Evolutionary conservation across 2,888 invertebrate species (phyloP), one percentile per base, ranked within the genome.

Genomic region (Blomia tropicalis): DNA sequence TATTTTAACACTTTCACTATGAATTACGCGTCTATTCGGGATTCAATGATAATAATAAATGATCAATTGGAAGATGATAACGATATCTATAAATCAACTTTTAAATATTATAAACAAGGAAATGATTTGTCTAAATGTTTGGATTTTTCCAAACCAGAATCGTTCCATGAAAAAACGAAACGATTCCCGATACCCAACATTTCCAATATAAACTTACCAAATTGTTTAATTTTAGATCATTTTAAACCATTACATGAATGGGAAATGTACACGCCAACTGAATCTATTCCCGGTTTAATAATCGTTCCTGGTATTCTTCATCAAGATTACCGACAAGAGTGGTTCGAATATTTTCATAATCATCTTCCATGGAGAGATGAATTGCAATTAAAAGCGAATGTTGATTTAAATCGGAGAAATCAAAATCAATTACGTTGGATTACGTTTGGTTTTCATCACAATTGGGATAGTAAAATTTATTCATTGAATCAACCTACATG

Each of bases 371-470:
- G 2, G 2, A 23, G 29, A 2, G 27, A 56, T 2, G 56, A 36
- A 19, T 43, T 25, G 25, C 43, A 36, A 25, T 32, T 63, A 14
- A 62, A 41, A 25, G 31, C 63, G 32, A 63, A 63, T 43, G 62
- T 61, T 27, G 11, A 41, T 31, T 29, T 62, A 30, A 31, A 43
- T 1, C 23, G n/a, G 5, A 31, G 3, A 19, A n/a, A 29, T 22
- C 5, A 19, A 4, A 19, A 30, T 5, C 80, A 81, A 70, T 72
- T 98, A 69, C 77, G 96, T 69, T 98, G 98, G 98, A 82, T 85
- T 1, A 98, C 96, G 0, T 75, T 96, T 36, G 98, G 98, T 17
- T 95, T 93, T 73, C 96, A 98, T 75, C 93, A 98, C 75, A 83
- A 98, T 73, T 98, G 98, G 96, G 83, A 91, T 70, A 86, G 88